Evolutionary conservation across 2,888 invertebrate species (phyloP), one percentile per base, ranked within the genome.

Genomic region (Tetragonisca angustula): DNA sequence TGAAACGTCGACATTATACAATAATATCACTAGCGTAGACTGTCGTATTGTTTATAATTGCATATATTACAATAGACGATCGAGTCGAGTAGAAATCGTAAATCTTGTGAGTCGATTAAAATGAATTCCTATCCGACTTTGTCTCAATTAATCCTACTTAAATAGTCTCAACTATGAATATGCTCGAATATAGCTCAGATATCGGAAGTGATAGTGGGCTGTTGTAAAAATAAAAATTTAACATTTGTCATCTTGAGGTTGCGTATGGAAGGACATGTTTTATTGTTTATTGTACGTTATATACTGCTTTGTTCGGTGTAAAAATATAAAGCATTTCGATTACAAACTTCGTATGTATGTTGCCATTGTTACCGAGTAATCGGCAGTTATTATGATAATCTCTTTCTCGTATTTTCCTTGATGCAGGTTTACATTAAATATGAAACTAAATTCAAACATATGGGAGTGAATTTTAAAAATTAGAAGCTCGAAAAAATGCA

Each of bases 201-300:
- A 90, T 91, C 91, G 90, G 90, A 91, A 91, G 91, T 91, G 89
- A 91, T 91, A 89, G 88, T 89, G 91, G 90, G 88, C 90, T 91
- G 91, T 93, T 94, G 93, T 91, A 93, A 94, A 94, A 94, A 94
- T 94, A 94, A 94, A 93, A 93, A 91, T 90, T 91, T 91, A 93
- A 93, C 92, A 93, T 93, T 92, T 93, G 92, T 93, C 91, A 93
- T 92, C 91, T 91, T 93, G 94, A 93, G 93, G 94, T 94, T 93
- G 94, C 92, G 91, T 91, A 93, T 93, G 93, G 94, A 93, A 94
- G 94, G 94, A 93, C 93, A 94, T 93, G 93, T 93, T 93, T 89
- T 90, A 89, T 90, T 91, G 91, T 93, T 92, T 91, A 93, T 92
- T 92, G 91, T 92, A 91, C 91, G 90, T 92, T 91, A 92, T 91